phyloP scores from a whole-genome alignment of 1,140 invertebrate genomes.

The Aphelinus certus region DNA sequence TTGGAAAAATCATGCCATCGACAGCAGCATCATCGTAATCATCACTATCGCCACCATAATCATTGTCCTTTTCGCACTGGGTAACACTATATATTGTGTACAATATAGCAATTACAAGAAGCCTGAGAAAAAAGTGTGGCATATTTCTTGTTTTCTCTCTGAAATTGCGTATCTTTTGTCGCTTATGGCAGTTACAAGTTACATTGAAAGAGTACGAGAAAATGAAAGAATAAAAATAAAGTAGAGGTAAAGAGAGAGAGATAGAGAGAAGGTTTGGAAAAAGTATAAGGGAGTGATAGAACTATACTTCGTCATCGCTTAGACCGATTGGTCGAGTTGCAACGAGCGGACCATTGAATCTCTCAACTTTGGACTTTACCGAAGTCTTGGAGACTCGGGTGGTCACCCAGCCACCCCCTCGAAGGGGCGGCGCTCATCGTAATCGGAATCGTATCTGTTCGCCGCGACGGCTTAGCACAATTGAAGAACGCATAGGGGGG shows the following conservation, averaged over 20 bases:
- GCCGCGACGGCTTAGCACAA: too few species aligned
- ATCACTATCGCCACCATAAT: not conserved
- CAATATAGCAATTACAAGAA: slow-evolving; percentile 12
- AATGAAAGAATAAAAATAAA: not conserved
- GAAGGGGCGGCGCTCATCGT: too few species aligned
- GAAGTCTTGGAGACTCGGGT: too few species aligned
- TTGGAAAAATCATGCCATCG: not conserved
- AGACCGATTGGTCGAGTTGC: too few species aligned
- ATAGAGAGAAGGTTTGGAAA: not conserved
- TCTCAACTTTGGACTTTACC: too few species aligned
- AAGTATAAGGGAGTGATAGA: not conserved
- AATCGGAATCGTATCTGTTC: too few species aligned
- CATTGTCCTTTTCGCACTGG: not conserved
- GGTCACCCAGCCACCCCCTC: too few species aligned
- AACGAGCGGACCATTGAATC: too few species aligned
- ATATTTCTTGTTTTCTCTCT: slow-evolving; percentile 1
- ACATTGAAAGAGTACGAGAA: slow-evolving; percentile 16
- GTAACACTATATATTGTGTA: not conserved
- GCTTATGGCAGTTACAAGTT: slow-evolving; percentile 28
- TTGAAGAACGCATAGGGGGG: too few species aligned
- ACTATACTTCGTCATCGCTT: too few species aligned
- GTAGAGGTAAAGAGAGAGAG: not conserved
- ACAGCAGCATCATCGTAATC: not conserved
- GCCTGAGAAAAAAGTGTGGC: not conserved
- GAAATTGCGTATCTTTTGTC: slow-evolving; percentile 3